phyloP scores from a whole-genome alignment of 2,888 invertebrate genomes.

The Mesorhabditis sp. region DNA sequence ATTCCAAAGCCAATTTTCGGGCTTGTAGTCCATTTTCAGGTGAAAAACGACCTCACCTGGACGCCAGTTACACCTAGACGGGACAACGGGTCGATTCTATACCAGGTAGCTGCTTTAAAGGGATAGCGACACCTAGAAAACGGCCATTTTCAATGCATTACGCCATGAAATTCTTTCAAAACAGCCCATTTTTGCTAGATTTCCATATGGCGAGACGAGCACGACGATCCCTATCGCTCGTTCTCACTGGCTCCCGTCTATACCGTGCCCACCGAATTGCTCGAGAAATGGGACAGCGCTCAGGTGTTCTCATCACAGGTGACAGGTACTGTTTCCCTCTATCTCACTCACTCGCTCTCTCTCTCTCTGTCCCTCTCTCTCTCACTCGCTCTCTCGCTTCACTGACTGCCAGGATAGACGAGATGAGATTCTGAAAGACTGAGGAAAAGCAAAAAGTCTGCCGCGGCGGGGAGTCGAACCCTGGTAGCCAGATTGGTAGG shows the following conservation, averaged over 20 bases:
- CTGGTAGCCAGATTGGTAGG: too few species aligned
- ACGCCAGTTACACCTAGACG: background rate
- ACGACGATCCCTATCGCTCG: slow-evolving; percentile 19
- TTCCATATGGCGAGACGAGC: slow-evolving; percentile 26
- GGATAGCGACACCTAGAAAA: background rate
- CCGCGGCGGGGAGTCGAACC: too few species aligned
- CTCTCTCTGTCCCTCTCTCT: too few species aligned
- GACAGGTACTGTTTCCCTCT: too few species aligned
- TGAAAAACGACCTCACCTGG: slow-evolving; percentile 4
- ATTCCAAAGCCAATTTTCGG: too few species aligned
- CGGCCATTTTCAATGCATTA: background rate
- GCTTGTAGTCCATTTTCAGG: background rate
- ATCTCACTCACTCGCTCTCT: too few species aligned
- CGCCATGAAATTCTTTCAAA: background rate
- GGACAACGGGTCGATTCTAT: background rate
- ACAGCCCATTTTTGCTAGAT: slow-evolving; percentile 10
- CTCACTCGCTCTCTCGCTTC: too few species aligned
- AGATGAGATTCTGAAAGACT: too few species aligned
- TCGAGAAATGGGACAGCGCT: slow-evolving; percentile 47
- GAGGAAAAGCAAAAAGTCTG: too few species aligned
- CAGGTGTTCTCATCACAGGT: slow-evolving; percentile 18
- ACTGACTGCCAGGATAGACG: too few species aligned
- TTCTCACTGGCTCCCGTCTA: slow-evolving; percentile 34
- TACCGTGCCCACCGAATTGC: slow-evolving; percentile 35
- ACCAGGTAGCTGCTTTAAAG: background rate